These are phyloP conservation scores for Parthenolecanium corni DNA, from an alignment of 2,888 invertebrate genomes.

Conservation along the genomic window DNA sequence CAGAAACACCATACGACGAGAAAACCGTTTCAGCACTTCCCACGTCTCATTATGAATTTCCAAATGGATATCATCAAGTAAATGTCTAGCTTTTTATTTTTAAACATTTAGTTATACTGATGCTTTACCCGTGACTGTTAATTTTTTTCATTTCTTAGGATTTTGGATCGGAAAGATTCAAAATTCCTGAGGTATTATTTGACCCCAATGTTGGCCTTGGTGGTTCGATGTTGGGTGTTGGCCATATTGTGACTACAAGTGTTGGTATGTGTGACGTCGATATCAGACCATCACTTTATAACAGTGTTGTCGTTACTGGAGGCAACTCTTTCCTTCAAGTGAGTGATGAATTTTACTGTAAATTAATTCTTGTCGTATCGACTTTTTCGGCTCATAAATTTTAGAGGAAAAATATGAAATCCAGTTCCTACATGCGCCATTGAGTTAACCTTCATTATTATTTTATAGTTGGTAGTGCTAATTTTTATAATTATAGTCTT, in stretches of 20 bases:
- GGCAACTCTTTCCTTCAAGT: slow-evolving; percentile 82
- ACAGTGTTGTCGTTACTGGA: slow-evolving; percentile 87
- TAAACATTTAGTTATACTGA: neutral
- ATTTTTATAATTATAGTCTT: too few species aligned
- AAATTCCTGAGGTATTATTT: slow-evolving; percentile 87
- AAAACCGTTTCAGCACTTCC: slow-evolving; percentile 75
- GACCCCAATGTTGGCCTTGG: slow-evolving; percentile 56
- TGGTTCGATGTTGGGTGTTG: slow-evolving; percentile 78
- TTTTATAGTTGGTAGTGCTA: too few species aligned
- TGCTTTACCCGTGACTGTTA: neutral
- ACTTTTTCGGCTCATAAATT: too few species aligned
- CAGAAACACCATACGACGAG: slow-evolving; percentile 85
- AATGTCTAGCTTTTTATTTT: neutral
- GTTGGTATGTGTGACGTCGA: slow-evolving; percentile 97
- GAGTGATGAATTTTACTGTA: slow-evolving; percentile 32
- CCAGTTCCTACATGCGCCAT: too few species aligned
- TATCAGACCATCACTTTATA: slow-evolving; percentile 88
- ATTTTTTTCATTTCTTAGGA: slow-evolving; percentile 49
- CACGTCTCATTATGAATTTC: slow-evolving; percentile 92
- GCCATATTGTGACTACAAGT: slow-evolving; percentile 73
- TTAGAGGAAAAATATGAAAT: too few species aligned
- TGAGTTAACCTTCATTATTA: too few species aligned
- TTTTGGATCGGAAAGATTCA: slow-evolving; percentile 85
- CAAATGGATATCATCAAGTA: slow-evolving; percentile 84
- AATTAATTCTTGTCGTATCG: too few species aligned